Evolutionary conservation across 2,113 vertebrate species (phyloP), one percentile per base, ranked within the genome.

Genomic region (Nematolebias whitei): DNA sequence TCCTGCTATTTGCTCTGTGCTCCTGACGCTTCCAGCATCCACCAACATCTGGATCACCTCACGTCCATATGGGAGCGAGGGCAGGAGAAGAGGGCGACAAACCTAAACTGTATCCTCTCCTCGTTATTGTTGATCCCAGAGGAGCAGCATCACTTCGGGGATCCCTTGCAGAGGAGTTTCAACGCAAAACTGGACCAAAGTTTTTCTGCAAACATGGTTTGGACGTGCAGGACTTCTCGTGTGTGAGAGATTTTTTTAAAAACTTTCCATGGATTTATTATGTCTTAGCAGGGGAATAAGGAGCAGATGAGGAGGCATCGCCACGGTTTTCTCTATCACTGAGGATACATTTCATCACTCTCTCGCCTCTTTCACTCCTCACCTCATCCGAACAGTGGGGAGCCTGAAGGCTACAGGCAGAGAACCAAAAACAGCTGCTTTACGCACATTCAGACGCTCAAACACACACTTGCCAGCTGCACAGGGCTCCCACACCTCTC

Each of bases 41-140:
- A 13, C 39, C 69, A 64, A 83, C 87, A 88, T 86, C 85, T 86
- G 87, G 88, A 90, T 63, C 78, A 74, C 51, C 73, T 74, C 15
- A 13, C 64, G 44, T 77, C 63, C 83, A 67, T 63, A 63, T 67
- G 80, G 71, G 50, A 49, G 45, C 24, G n/a, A 51, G 68, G 57
- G 43, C 3, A 2, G 71, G 39, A 60, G 18, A 18, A 55, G 61
- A 55, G 58, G 40, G 16, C 41, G 39, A n/a, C 38, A 29, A 59
- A 26, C 52, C 50, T 29, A 55, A 39, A 70, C 55, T 58, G 35
- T 13, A 9, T 58, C 48, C 47, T 23, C 74, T 74, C 75, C 43
- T n/a, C n/a, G n/a, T n/a, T n/a, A n/a, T n/a, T n/a, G n/a, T n/a
- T 71, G 44, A 63, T 70, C 43, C 48, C 54, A 16, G 54, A 58